Evolutionary conservation across 2,113 vertebrate species (phyloP).

Genomic region (Austrofundulus limnaeus): DNA sequence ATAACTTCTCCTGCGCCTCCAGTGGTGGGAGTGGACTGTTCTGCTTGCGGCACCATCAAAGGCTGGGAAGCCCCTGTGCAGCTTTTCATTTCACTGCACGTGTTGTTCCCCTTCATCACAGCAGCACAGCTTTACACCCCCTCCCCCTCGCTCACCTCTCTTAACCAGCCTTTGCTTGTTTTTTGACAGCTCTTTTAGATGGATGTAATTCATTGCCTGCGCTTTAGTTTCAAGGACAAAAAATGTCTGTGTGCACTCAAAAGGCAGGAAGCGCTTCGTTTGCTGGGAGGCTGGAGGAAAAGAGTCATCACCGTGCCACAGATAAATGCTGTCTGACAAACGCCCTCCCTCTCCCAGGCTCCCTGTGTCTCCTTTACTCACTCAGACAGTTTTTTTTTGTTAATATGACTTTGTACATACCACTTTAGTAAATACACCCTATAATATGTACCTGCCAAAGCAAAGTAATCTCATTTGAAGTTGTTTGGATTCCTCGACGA

Average conservation of each 20-base stretch:
- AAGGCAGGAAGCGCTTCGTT: slow-evolving; percentile 70
- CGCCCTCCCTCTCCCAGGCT: slow-evolving; percentile 43
- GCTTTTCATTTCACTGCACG: slow-evolving; percentile 38
- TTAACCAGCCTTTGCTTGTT: slow-evolving; percentile 45
- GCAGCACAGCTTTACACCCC: slow-evolving; percentile 34
- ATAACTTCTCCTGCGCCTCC: slow-evolving; percentile 5
- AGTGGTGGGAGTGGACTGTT: slow-evolving; percentile 6
- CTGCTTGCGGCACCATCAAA: slow-evolving; percentile 50
- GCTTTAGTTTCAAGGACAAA: slow-evolving; percentile 60
- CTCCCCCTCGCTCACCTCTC: slow-evolving; percentile 40
- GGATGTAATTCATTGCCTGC: slow-evolving; percentile 57
- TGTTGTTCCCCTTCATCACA: slow-evolving; percentile 25
- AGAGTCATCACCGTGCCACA: slow-evolving; percentile 73
- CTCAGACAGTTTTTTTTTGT: slow-evolving; percentile 22
- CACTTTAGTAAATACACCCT: slow-evolving; percentile 21
- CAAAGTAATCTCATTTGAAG: slow-evolving; percentile 8
- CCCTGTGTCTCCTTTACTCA: slow-evolving; percentile 49
- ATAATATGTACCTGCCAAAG: slow-evolving; percentile 28
- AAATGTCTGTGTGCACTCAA: slow-evolving; percentile 48
- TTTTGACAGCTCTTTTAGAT: slow-evolving; percentile 56
- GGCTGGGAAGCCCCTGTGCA: slow-evolving; percentile 22
- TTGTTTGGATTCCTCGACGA: slow-evolving; percentile 10
- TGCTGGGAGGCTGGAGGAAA: slow-evolving; percentile 64
- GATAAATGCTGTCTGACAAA: slow-evolving; percentile 67
- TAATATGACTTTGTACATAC: slow-evolving; percentile 19